A percentile compares a stretch with the other conserved stretches of the same genome.
Conservation (phyloP, 92 coral and sea anemone genomes). For the Meandrina meandrites region DNA sequence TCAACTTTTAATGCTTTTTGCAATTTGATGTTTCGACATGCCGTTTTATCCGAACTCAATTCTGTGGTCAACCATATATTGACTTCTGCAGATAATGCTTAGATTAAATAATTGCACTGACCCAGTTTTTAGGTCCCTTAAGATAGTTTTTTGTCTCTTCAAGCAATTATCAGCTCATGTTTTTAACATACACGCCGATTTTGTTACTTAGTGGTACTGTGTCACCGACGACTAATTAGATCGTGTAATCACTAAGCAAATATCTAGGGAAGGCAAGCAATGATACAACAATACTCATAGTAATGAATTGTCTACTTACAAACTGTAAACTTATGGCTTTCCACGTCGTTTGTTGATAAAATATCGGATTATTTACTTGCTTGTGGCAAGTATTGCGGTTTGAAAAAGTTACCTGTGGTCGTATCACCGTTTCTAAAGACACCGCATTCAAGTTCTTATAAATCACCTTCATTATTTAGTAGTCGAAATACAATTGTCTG, state of each 20-base stretch:
- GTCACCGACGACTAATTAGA: no score
- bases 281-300: neutral
- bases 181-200: neutral
- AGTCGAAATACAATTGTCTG: neutral
- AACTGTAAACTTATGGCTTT: neutral
- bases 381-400: neutral
- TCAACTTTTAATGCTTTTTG: no score
- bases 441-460: neutral
- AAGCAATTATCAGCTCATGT: neutral
- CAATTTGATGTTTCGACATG: no score
- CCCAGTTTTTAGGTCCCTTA: neutral
- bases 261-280: constrained; percentile 9
- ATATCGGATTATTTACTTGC: neutral
- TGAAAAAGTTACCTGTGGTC: neutral
- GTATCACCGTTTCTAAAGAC: neutral
- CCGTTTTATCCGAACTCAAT: no score
- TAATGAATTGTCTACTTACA: neutral
- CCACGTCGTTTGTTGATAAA: neutral
- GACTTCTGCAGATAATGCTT: neutral
- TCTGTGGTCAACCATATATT: neutral
- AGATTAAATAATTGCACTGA: neutral
- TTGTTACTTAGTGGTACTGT: neutral
- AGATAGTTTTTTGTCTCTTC: no score
- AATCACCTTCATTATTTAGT: neutral
- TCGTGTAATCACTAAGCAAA: neutral